Evolutionary conservation across 2,113 vertebrate species (phyloP).

Genomic region (Falcunculus frontatus): DNA sequence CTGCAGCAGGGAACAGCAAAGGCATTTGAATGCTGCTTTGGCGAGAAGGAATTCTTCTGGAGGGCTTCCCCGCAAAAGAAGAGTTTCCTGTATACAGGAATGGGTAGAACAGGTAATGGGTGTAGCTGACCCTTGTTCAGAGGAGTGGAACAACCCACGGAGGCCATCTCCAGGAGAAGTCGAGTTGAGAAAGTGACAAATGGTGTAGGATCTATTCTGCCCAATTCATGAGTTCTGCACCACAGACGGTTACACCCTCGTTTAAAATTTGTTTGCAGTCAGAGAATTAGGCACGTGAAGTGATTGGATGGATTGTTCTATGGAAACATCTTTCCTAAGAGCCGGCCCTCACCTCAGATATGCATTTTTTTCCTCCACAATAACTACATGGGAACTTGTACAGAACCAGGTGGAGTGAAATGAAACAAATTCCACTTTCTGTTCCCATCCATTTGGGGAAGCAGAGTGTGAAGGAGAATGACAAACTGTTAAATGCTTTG

Average conservation of each 20-base stretch:
- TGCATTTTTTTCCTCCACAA: background rate
- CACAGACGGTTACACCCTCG: background rate
- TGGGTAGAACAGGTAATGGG: background rate
- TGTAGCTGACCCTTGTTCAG: background rate
- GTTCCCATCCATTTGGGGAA: background rate
- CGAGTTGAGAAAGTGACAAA: background rate
- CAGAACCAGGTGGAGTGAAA: background rate
- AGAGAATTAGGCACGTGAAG: background rate
- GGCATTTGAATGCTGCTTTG: background rate
- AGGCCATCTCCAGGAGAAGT: background rate
- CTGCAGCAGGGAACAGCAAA: background rate
- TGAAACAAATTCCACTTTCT: background rate
- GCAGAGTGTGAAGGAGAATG: background rate
- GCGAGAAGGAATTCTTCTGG: background rate
- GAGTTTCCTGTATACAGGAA: background rate
- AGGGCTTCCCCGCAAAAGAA: background rate
- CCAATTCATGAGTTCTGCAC: background rate
- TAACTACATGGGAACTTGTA: background rate
- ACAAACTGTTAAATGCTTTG: background rate
- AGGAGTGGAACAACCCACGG: fast-evolving
- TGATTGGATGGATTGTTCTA: background rate
- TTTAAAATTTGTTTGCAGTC: background rate
- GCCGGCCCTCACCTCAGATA: background rate
- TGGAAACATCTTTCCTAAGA: background rate
- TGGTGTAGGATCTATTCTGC: background rate